These are phyloP conservation scores for Elymnias hypermnestra DNA, from an alignment of 1,140 invertebrate genomes.

Conservation along the genomic window DNA sequence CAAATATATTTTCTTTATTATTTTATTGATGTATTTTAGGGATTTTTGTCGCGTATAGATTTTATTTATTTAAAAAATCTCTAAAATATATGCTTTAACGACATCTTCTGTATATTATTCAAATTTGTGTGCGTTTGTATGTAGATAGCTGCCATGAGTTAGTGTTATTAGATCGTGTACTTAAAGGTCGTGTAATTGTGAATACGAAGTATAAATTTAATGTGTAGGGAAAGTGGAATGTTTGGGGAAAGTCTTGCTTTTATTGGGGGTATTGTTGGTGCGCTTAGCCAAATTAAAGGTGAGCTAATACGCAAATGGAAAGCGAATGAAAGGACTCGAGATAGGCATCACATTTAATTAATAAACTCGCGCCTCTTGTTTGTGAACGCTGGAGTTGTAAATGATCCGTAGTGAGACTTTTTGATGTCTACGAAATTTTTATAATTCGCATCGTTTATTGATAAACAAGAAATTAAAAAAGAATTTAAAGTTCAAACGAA, in stretches of 20 bases:
- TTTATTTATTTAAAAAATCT: no score
- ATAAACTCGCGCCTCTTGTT: constrained; percentile 25
- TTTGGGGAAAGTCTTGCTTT: constrained; percentile 16
- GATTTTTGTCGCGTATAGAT: no score
- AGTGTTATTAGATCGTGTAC: no score
- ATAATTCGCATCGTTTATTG: not conserved
- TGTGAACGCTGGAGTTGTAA: constrained; percentile 9
- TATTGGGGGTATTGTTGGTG: constrained; percentile 36
- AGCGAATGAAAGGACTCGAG: constrained; percentile 22
- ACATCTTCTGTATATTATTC: not conserved
- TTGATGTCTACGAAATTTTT: not conserved
- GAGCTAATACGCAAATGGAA: constrained; percentile 55
- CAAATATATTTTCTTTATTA: no score
- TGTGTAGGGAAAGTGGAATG: constrained; percentile 27
- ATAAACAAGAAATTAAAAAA: not conserved
- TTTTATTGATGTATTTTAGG: no score
- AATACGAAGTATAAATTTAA: constrained; percentile 45
- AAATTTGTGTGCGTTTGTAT: not conserved
- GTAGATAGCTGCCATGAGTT: not conserved
- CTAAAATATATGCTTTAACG: no score
- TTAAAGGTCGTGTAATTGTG: constrained; percentile 22
- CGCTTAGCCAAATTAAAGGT: constrained; percentile 59
- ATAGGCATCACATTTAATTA: constrained; percentile 26
- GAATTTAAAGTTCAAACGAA: no score
- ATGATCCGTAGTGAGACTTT: not conserved